Base-by-base conservation (phyloP, 2,888 invertebrate species). In the Drosophila parthenogenetica region DNA sequence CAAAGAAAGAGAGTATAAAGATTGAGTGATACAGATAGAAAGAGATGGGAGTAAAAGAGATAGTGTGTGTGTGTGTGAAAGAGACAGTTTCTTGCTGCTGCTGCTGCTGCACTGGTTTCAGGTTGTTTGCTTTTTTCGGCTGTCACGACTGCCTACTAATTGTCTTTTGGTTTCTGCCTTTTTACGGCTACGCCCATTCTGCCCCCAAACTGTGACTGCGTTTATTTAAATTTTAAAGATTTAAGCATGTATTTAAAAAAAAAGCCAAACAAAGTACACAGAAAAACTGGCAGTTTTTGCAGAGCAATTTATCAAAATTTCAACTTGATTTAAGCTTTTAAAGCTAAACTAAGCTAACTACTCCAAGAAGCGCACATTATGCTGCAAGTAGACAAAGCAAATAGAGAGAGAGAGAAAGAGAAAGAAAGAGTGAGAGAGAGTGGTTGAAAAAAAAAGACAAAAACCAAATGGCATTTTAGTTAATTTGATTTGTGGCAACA, bases 391-490 rank as follows among this genome's bases (percentile, higher is more conserved):
- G 81, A 74, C 39, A 59, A 25, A 59, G n/a, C 90, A 90, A 79
- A 73, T 32, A 62, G 45, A 55, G 40, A 62, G 29, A 40, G 40
- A 48, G 11, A 32, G 11, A 87, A 32, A 40, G 48, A 62, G 45
- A 32, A 10, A 1, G 25, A 39, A 42, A 35, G 39, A 29, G 29
- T 29, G 42, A 58, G 46, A 53, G 37, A 11, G 53, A 39, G 16
- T 29, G 29, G 29, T 29, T 29, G 29, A 29, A 29, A 29, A 90
- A 14, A 55, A 87, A 87, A 87, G 90, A 77, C 85, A 84, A 90
- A 89, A 90, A 87, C 83, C 89, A 90, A 89, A 89, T 89, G 90
- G 80, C 78, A 81, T 89, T 89, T 85, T 85, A 82, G 81, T 80
- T 85, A 85, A 77, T 82, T 89, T 89, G 82, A 84, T 87, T 85